These are phyloP conservation scores for Rhea americana DNA, from an alignment of 2,113 vertebrate genomes.

Conservation along the genomic window DNA sequence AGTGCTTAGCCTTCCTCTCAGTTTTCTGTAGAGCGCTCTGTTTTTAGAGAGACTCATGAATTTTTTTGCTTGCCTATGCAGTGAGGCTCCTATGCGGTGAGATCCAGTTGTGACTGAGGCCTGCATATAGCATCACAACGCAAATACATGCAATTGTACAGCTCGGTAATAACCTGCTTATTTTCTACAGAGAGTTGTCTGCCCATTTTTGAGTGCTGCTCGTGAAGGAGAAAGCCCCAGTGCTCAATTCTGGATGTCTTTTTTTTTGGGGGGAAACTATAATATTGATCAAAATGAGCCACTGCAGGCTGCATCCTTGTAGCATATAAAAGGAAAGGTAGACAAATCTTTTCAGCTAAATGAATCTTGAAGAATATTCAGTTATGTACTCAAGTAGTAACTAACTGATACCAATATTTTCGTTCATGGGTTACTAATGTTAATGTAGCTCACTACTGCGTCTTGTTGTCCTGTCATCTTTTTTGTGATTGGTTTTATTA, in stretches of 20 bases:
- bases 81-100: not conserved
- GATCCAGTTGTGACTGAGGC: not conserved
- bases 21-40: not conserved
- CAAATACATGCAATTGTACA: not conserved
- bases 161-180: fast-evolving
- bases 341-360: not conserved
- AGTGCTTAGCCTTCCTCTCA: not conserved
- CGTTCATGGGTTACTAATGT: not conserved
- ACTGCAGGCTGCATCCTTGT: not conserved
- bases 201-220: not conserved
- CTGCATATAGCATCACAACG: not conserved
- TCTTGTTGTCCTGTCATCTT: not conserved
- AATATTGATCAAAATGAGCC: not conserved
- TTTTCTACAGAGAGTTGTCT: not conserved
- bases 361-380: not conserved
- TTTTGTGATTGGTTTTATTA: not conserved
- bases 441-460: not conserved
- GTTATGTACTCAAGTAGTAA: not conserved
- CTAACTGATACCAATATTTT: not conserved
- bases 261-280: not conserved
- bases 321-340: not conserved
- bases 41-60: not conserved
- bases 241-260: not conserved
- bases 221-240: fast-evolving
- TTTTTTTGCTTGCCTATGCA: not conserved